These are phyloP conservation scores for Sardina pilchardus DNA, from an alignment of 2,113 vertebrate genomes.

Conservation along the genomic window DNA sequence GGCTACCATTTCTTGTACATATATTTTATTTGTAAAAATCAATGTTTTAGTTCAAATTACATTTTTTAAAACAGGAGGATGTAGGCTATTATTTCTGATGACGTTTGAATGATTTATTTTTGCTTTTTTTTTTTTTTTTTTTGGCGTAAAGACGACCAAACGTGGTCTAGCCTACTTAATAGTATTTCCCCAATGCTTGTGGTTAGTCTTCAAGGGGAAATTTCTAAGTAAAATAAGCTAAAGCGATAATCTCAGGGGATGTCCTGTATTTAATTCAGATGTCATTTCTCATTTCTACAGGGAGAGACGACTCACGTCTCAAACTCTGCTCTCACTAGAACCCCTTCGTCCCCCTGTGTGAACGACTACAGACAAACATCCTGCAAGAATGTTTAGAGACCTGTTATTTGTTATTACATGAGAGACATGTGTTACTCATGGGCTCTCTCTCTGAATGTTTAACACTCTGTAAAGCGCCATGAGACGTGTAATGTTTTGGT, in stretches of 20 bases:
- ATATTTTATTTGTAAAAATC: background rate
- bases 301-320: constrained; percentile 64
- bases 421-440: too few relatives aligned
- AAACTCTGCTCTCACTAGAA: constrained; percentile 64
- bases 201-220: background rate
- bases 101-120: background rate
- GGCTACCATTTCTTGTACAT: background rate
- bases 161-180: background rate
- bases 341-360: constrained; percentile 18
- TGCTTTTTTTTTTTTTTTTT: too few relatives aligned
- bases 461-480: too few relatives aligned
- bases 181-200: background rate
- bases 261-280: background rate
- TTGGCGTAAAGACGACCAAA: background rate
- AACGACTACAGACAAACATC: constrained; percentile 5
- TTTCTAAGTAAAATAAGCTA: background rate
- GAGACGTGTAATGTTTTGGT: too few relatives aligned
- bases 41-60: background rate
- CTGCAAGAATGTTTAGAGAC: background rate
- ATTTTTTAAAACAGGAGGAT: background rate
- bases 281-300: constrained; percentile 46
- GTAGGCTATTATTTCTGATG: background rate
- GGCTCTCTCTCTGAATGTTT: too few relatives aligned
- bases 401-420: too few relatives aligned
- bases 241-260: background rate